These are phyloP conservation scores for Sciurus niger DNA, from an alignment of 2,113 vertebrate species.

Conservation along the genomic window DNA sequence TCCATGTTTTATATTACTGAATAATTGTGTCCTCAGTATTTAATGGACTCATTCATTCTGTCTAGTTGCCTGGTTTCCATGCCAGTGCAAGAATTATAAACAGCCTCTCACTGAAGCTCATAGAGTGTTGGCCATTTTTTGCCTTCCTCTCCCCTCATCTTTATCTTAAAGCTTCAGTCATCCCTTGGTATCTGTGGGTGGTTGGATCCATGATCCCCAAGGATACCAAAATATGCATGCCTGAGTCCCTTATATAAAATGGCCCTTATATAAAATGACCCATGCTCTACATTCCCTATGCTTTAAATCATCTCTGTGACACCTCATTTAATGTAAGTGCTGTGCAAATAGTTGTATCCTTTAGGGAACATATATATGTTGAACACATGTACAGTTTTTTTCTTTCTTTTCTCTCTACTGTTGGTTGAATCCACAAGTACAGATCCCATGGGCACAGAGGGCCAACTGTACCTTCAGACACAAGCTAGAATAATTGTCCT, in stretches of 20 bases:
- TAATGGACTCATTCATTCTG: constrained; percentile 72
- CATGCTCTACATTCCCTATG: too few species aligned
- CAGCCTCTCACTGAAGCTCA: constrained; percentile 59
- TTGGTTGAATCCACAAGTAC: too few species aligned
- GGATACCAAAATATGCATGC: background rate
- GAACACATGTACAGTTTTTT: background rate
- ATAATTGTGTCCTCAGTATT: constrained; percentile 46
- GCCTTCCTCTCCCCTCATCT: background rate
- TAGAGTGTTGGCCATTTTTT: constrained; percentile 12
- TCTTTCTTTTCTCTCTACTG: too few species aligned
- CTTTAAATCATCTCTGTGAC: too few species aligned
- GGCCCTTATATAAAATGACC: background rate
- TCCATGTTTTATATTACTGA: constrained; percentile 71
- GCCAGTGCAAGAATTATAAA: constrained; percentile 37
- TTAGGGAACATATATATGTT: background rate
- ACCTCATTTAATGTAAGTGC: too few species aligned
- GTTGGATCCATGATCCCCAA: background rate
- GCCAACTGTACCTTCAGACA: too few species aligned
- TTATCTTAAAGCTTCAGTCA: background rate
- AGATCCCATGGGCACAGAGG: too few species aligned
- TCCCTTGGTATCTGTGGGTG: background rate
- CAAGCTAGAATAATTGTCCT: too few species aligned
- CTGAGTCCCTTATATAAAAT: background rate
- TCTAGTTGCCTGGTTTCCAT: constrained; percentile 58
- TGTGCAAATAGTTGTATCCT: too few species aligned